Evolutionary conservation across 2,113 vertebrate genomes (phyloP).

Genomic region (Xenopus tropicalis): DNA sequence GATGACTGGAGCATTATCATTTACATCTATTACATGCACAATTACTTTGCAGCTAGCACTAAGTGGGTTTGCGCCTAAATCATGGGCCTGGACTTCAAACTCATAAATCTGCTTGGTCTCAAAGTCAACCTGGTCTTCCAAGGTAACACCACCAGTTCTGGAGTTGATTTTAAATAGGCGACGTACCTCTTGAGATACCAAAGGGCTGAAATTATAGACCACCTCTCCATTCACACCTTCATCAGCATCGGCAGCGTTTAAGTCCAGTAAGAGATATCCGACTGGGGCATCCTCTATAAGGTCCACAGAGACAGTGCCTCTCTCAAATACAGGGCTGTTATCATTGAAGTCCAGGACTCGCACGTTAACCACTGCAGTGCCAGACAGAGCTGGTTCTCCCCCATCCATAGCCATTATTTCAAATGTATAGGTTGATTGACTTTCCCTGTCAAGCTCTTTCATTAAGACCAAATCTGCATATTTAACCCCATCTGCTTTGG

Average conservation of each 20-base stretch:
- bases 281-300: slow-evolving; percentile 79
- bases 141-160: slow-evolving; percentile 75
- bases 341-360: slow-evolving; percentile 90
- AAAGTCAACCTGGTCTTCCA: slow-evolving; percentile 79
- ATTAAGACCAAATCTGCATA: slow-evolving; percentile 89
- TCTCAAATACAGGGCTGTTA: slow-evolving; percentile 86
- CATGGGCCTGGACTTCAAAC: slow-evolving; percentile 83
- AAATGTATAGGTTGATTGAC: slow-evolving; percentile 75
- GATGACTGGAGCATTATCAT: slow-evolving; percentile 87
- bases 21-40: slow-evolving; percentile 86
- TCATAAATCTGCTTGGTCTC: slow-evolving; percentile 86
- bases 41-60: slow-evolving; percentile 83
- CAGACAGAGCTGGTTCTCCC: slow-evolving; percentile 58
- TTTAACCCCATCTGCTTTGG: slow-evolving; percentile 86
- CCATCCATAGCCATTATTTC: slow-evolving; percentile 72
- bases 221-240: slow-evolving; percentile 88
- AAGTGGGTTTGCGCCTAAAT: slow-evolving; percentile 79
- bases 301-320: slow-evolving; percentile 76
- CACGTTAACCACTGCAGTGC: slow-evolving; percentile 77
- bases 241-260: slow-evolving; percentile 81
- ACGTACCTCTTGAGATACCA: slow-evolving; percentile 77
- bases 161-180: slow-evolving; percentile 84
- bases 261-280: slow-evolving; percentile 74
- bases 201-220: slow-evolving; percentile 80
- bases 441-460: slow-evolving; percentile 86